These are phyloP conservation scores for Pseudonaja textilis DNA, from an alignment of 2,113 vertebrate species.

Conservation along the genomic window DNA sequence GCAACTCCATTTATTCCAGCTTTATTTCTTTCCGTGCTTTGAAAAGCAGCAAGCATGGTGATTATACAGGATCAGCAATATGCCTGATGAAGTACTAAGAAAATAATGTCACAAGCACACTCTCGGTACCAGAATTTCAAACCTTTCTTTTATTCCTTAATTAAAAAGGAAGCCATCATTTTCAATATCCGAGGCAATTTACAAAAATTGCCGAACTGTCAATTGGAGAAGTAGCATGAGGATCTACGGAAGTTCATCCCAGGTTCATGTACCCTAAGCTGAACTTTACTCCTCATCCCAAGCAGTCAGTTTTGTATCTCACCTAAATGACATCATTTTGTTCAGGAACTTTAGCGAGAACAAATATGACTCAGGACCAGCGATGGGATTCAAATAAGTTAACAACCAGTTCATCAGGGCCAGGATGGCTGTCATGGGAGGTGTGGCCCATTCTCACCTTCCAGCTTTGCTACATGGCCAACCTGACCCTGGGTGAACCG, in stretches of 20 bases:
- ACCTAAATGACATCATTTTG: neutral
- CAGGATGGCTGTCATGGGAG: too few species aligned
- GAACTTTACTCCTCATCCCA: neutral
- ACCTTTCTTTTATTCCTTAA: neutral
- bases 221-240: too few species aligned
- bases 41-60: neutral
- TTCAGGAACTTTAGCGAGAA: neutral
- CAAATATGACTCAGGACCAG: neutral
- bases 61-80: neutral
- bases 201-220: neutral
- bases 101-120: neutral
- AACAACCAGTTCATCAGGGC: too few species aligned
- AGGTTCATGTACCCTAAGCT: neutral
- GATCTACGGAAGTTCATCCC: neutral
- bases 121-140: neutral
- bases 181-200: neutral
- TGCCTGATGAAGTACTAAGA: neutral
- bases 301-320: neutral
- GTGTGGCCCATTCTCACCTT: too few species aligned
- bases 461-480: too few species aligned
- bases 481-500: too few species aligned
- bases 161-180: neutral
- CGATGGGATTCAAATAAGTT: too few species aligned
- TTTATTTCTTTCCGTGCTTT: neutral
- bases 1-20: neutral